Conservation (phyloP, 2,797 vertebrate genomes). For the Crenuchus spilurus region DNA sequence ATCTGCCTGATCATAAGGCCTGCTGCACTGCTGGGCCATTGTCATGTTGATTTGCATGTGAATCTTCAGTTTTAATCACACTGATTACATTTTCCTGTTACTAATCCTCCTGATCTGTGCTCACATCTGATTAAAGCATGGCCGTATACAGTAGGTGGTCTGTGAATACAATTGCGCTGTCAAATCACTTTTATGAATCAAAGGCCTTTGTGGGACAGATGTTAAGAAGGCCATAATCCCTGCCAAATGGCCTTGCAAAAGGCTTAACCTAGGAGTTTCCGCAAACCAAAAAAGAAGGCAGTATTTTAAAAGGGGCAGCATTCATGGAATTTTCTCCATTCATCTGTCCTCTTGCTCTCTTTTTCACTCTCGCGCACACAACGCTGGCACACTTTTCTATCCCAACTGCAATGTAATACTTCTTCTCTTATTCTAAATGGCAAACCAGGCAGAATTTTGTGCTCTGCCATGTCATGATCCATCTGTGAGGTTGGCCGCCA, state of each 20-base stretch:
- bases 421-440: constrained; percentile 11
- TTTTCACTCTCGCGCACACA: constrained; percentile 40
- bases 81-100: constrained; percentile 66
- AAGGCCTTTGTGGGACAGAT: constrained; percentile 67
- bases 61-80: constrained; percentile 64
- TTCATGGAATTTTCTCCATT: constrained; percentile 66
- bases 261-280: constrained; percentile 75
- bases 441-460: constrained; percentile 6
- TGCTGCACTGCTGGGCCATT: constrained; percentile 29
- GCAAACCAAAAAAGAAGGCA: constrained; percentile 63
- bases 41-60: constrained; percentile 44
- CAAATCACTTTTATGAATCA: constrained; percentile 76
- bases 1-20: constrained; percentile 16
- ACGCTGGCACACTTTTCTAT: neutral
- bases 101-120: constrained; percentile 63
- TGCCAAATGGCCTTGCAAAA: constrained; percentile 75
- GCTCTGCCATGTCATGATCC: constrained; percentile 22
- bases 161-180: constrained; percentile 68
- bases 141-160: constrained; percentile 63
- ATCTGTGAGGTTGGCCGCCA: neutral
- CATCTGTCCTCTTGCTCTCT: constrained; percentile 54
- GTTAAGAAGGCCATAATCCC: constrained; percentile 70
- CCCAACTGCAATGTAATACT: neutral
- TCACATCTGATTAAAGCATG: constrained; percentile 65
- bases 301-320: constrained; percentile 43